Conservation (phyloP, 2,113 vertebrate species). For the Thinocorus orbignyianus region DNA sequence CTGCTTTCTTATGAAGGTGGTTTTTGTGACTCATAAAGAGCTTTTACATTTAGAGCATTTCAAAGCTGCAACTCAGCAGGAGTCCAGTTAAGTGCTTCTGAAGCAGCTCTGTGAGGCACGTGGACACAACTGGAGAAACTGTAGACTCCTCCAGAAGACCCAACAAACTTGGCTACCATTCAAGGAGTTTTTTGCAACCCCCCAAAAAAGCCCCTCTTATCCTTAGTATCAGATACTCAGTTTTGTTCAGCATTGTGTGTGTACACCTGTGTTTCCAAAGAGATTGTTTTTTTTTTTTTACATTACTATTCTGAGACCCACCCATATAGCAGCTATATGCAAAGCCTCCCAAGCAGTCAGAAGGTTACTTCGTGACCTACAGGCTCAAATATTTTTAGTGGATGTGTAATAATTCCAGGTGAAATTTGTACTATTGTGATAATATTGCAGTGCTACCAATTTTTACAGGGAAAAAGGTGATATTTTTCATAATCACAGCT, state of each 20-base stretch:
- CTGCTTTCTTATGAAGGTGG: background rate
- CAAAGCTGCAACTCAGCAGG: background rate
- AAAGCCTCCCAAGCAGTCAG: background rate
- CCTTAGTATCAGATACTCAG: background rate
- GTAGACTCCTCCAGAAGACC: background rate
- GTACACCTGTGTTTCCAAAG: background rate
- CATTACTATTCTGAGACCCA: background rate
- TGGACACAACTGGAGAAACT: background rate
- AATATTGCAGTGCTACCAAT: background rate
- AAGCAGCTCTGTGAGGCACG: background rate
- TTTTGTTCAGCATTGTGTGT: accelerated
- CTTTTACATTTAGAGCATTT: slow-evolving; percentile 9
- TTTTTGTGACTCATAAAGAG: slow-evolving; percentile 17
- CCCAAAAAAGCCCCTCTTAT: background rate
- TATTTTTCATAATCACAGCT: background rate
- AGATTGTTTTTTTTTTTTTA: background rate
- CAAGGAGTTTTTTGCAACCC: background rate
- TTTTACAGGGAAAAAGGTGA: background rate
- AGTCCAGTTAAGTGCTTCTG: background rate
- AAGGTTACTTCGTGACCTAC: background rate
- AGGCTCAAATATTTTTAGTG: background rate
- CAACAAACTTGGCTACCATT: background rate
- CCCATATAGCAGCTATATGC: background rate
- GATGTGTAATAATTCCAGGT: background rate
- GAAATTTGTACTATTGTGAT: background rate